These are phyloP conservation scores for Sylvilagus bachmani DNA, from an alignment of 2,113 vertebrate genomes.

Conservation along the genomic window DNA sequence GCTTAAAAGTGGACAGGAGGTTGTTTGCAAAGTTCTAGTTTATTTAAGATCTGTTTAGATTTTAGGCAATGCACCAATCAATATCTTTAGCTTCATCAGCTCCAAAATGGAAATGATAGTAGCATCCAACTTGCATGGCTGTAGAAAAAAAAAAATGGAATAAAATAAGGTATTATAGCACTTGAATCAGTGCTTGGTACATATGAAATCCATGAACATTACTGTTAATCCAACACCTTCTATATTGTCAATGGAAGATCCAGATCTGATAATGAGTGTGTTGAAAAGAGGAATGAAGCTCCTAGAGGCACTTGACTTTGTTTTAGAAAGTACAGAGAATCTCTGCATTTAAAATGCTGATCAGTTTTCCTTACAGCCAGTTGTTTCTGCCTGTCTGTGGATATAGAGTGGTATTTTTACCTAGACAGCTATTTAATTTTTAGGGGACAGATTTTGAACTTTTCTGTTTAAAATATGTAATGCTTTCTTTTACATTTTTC, in stretches of 20 bases:
- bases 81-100: not conserved
- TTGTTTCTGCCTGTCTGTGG: not conserved
- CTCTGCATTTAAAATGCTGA: not conserved
- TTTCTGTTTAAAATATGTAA: not conserved
- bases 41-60: constrained; percentile 1
- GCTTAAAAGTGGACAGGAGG: not conserved
- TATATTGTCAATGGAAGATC: not conserved
- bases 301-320: not conserved
- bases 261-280: not conserved
- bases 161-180: not conserved
- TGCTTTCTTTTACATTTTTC: not conserved
- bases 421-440: not conserved
- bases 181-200: not conserved
- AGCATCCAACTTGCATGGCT: not conserved
- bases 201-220: not conserved
- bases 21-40: not conserved
- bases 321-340: constrained; percentile 1
- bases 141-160: not conserved
- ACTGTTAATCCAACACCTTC: not conserved
- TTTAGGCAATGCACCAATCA: not conserved
- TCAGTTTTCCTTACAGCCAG: not conserved
- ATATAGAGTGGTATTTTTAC: not conserved
- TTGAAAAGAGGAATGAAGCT: not conserved
- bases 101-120: not conserved
- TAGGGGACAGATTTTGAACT: not conserved